These are phyloP conservation scores for Butorides virescens DNA, from an alignment of 2,113 vertebrate species.

Conservation along the genomic window DNA sequence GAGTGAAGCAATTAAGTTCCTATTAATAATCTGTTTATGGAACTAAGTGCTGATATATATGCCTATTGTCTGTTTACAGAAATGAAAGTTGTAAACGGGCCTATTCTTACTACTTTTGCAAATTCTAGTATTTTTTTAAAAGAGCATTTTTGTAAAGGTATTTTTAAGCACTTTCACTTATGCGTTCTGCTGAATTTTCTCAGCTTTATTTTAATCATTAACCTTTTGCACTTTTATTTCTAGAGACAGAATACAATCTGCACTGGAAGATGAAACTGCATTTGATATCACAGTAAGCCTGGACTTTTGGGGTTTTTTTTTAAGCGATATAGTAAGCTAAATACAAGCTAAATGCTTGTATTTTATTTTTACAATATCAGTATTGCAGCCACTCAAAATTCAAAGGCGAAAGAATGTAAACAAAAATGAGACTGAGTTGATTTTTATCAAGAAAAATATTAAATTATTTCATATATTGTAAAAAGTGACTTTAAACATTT, in stretches of 20 bases:
- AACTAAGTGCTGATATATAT: background rate
- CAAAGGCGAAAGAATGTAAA: background rate
- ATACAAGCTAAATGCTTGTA: background rate
- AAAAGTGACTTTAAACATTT: background rate
- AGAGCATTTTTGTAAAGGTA: background rate
- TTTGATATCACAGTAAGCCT: conserved; percentile 86
- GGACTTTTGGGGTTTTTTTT: background rate
- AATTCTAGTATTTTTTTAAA: background rate
- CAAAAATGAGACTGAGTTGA: background rate
- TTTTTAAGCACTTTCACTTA: background rate
- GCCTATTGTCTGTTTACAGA: background rate
- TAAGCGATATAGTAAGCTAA: background rate
- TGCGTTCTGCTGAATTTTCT: background rate
- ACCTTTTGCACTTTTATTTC: background rate
- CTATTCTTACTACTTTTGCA: background rate
- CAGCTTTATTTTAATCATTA: background rate
- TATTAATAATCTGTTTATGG: background rate
- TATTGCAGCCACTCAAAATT: background rate
- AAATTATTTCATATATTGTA: background rate
- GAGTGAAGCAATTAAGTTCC: background rate
- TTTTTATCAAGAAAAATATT: background rate
- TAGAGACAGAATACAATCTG: conserved; percentile 91
- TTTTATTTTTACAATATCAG: background rate
- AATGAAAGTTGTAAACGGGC: background rate
- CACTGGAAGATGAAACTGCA: conserved; percentile 87